A percentile compares a stretch with the other conserved stretches of the same genome.
Conservation (phyloP, 2,888 invertebrate species). For the Lissonota sp. region DNA sequence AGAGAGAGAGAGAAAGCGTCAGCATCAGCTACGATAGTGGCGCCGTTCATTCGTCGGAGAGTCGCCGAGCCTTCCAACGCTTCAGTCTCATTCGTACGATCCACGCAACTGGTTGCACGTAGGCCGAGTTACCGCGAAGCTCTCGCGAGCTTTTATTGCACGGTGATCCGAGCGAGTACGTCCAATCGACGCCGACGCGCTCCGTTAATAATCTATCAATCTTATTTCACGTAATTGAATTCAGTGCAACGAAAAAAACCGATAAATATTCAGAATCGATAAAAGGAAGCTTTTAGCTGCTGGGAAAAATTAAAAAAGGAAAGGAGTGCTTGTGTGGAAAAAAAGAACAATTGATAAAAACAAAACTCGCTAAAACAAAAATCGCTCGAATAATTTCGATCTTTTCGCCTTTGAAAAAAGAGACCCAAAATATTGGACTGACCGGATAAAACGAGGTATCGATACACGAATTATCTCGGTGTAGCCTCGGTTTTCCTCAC, state of each 20-base stretch:
- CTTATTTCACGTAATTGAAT: no score
- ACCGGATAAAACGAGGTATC: slow-evolving; percentile 32
- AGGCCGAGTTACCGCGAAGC: slow-evolving; percentile 36
- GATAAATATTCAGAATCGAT: no score
- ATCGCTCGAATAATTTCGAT: neutral
- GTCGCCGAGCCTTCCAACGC: slow-evolving; percentile 70
- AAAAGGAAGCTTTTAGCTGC: no score
- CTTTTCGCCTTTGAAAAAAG: neutral
- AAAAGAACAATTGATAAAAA: neutral
- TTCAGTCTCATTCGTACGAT: slow-evolving; percentile 74
- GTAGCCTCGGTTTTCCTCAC: slow-evolving; percentile 33
- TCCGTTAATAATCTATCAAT: no score
- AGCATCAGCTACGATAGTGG: slow-evolving; percentile 67
- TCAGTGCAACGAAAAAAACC: neutral
- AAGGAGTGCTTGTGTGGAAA: slow-evolving; percentile 19
- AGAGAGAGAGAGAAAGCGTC: slow-evolving; percentile 22
- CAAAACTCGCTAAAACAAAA: neutral
- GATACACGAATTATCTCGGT: neutral
- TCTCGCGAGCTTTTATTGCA: slow-evolving; percentile 43
- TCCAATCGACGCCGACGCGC: neutral
- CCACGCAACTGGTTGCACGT: slow-evolving; percentile 71
- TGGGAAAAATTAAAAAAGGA: neutral
- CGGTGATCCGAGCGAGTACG: neutral
- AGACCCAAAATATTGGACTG: slow-evolving; percentile 14
- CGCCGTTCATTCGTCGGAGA: slow-evolving; percentile 70